These are phyloP conservation scores for Setipinna tenuifilis DNA, from an alignment of 2,797 vertebrate genomes.

Conservation along the genomic window DNA sequence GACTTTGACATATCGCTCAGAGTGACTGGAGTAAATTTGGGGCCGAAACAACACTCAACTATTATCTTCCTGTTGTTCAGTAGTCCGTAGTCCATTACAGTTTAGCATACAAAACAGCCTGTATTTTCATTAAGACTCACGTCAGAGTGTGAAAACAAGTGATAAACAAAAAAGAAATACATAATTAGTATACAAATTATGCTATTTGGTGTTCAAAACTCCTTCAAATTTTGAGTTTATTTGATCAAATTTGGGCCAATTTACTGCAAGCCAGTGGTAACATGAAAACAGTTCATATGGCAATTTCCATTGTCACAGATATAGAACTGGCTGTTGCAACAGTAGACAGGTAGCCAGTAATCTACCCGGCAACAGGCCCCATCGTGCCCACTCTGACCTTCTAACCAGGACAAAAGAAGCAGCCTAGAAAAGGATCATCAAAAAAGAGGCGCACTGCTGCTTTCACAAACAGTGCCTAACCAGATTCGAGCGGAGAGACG, in stretches of 20 bases:
- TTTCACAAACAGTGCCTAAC: not conserved
- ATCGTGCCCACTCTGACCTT: constrained; percentile 21
- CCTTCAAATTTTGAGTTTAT: not conserved
- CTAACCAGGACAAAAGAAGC: constrained; percentile 22
- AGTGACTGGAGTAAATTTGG: constrained; percentile 14
- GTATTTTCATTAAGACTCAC: not conserved
- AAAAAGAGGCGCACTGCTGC: not conserved
- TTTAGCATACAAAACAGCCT: not conserved
- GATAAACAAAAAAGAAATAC: not conserved
- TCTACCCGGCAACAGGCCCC: constrained; percentile 13
- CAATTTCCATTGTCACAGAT: constrained; percentile 19
- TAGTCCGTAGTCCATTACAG: not conserved
- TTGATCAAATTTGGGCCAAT: not conserved
- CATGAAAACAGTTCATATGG: not conserved
- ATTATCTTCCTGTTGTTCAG: not conserved
- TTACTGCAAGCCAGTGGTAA: not conserved
- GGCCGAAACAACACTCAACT: not conserved
- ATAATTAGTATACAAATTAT: not conserved
- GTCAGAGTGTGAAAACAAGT: not conserved
- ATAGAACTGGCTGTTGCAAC: constrained; percentile 26
- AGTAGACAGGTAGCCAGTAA: constrained; percentile 22
- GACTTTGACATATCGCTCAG: constrained; percentile 19
- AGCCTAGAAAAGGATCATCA: constrained; percentile 14
- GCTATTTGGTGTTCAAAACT: not conserved
- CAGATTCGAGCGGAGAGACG: not conserved